Conservation (phyloP, 2,888 invertebrate species). For the Bhutanitis thaidina region DNA sequence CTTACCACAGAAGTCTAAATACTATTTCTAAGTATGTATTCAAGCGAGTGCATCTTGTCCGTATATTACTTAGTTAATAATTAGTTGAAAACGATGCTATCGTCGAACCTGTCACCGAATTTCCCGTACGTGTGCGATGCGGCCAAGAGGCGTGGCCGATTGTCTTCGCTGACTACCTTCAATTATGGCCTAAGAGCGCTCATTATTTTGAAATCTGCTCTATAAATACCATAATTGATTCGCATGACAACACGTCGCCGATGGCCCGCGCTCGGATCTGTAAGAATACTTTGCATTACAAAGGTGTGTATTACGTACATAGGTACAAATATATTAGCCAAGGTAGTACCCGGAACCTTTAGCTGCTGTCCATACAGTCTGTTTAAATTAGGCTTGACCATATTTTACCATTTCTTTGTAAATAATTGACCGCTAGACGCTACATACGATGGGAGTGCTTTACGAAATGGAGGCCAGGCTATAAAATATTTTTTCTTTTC, state of each 20-base stretch:
- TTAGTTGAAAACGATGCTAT: not conserved
- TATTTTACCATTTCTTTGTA: too few relatives aligned
- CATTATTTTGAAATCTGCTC: conserved; percentile 67
- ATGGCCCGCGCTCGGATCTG: conserved; percentile 21
- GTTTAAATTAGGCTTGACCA: too few relatives aligned
- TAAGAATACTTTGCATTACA: conserved; percentile 29
- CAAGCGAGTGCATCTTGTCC: too few relatives aligned
- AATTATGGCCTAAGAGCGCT: conserved; percentile 62
- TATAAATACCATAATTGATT: conserved; percentile 65
- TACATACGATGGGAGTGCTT: too few relatives aligned
- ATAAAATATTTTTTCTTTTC: too few relatives aligned
- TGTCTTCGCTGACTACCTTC: conserved; percentile 54
- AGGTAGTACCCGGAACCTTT: too few relatives aligned
- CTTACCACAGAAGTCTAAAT: too few relatives aligned
- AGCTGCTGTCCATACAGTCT: too few relatives aligned
- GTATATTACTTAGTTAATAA: not conserved
- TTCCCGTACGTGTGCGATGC: not conserved
- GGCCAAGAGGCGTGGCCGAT: conserved; percentile 39
- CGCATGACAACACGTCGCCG: conserved; percentile 53
- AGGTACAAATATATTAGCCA: too few relatives aligned
- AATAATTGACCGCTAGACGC: too few relatives aligned
- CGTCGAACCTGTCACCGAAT: conserved; percentile 2
- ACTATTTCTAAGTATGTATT: too few relatives aligned
- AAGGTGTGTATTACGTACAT: not conserved
- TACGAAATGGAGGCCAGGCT: too few relatives aligned